Conservation (phyloP, 2,888 invertebrate species). For the Leucophenga maculata region DNA sequence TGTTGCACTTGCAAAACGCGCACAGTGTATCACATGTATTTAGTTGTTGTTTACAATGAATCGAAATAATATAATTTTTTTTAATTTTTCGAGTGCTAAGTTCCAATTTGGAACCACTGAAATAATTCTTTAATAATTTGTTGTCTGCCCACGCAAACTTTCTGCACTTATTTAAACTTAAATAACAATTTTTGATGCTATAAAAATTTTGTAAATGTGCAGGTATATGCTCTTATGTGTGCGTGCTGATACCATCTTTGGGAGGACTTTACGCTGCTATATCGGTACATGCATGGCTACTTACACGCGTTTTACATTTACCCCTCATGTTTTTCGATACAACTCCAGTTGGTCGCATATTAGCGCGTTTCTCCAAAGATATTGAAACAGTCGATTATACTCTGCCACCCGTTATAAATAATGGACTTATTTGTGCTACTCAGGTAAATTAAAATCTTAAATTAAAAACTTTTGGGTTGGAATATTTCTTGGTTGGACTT, state of each 20-base stretch:
- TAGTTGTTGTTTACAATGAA: too few species aligned
- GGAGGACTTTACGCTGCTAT: constrained; percentile 71
- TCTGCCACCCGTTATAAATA: constrained; percentile 74
- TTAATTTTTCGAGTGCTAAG: not conserved
- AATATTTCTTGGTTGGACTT: too few species aligned
- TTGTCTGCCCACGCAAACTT: too few species aligned
- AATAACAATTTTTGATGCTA: too few species aligned
- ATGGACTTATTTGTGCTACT: constrained; percentile 75
- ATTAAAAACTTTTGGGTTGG: too few species aligned
- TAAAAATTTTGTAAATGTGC: too few species aligned
- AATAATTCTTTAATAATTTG: too few species aligned
- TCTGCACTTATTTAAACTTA: too few species aligned
- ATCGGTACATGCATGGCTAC: constrained; percentile 71
- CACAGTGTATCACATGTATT: too few species aligned
- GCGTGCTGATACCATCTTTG: constrained; percentile 76
- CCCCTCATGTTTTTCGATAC: constrained; percentile 77
- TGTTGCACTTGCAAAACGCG: too few species aligned
- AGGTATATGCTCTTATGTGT: constrained; percentile 79
- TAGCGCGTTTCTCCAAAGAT: constrained; percentile 75
- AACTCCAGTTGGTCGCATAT: constrained; percentile 77
- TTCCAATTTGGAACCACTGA: too few species aligned
- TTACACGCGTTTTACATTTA: constrained; percentile 73
- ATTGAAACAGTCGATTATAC: constrained; percentile 71
- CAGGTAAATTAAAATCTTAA: constrained; percentile 72
- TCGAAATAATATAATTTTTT: too few species aligned